These are phyloP conservation scores for Euphydryas editha DNA, from an alignment of 2,888 invertebrate species.

Conservation along the genomic window DNA sequence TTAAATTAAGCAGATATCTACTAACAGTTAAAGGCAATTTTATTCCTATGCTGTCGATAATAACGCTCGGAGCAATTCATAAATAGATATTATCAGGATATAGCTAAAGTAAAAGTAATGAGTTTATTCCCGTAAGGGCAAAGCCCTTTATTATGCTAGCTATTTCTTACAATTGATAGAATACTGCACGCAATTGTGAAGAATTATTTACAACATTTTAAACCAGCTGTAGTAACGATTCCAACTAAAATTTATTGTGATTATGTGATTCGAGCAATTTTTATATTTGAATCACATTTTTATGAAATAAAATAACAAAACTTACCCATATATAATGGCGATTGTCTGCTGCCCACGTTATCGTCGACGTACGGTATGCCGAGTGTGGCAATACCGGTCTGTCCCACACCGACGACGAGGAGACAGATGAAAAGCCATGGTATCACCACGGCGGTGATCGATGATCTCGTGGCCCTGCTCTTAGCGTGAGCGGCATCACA, in stretches of 20 bases:
- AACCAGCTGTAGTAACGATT: neutral
- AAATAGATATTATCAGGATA: constrained; percentile 32
- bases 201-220: neutral
- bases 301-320: constrained; percentile 39
- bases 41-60: constrained; percentile 11
- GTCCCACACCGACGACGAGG: constrained; percentile 95
- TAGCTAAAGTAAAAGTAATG: constrained; percentile 41
- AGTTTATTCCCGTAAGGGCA: constrained; percentile 41
- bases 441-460: constrained; percentile 91
- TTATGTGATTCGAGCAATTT: too few relatives aligned
- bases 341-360: constrained; percentile 95
- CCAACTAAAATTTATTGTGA: neutral
- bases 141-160: constrained; percentile 34
- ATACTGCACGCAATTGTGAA: constrained; percentile 18
- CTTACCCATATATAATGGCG: constrained; percentile 95
- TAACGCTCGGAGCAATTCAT: constrained; percentile 16
- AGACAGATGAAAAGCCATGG: constrained; percentile 95
- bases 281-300: too few relatives aligned
- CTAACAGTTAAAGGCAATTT: constrained; percentile 5
- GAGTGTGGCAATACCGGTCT: constrained; percentile 95
- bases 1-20: neutral
- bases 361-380: constrained; percentile 97
- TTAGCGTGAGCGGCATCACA: constrained; percentile 86
- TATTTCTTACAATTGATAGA: constrained; percentile 33
- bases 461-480: constrained; percentile 88